Percentiles rank a stretch among this genome's conserved stretches.
These are phyloP conservation scores for Melipona bicolor DNA, from an alignment of 2,888 invertebrate genomes.

Conservation along the genomic window DNA sequence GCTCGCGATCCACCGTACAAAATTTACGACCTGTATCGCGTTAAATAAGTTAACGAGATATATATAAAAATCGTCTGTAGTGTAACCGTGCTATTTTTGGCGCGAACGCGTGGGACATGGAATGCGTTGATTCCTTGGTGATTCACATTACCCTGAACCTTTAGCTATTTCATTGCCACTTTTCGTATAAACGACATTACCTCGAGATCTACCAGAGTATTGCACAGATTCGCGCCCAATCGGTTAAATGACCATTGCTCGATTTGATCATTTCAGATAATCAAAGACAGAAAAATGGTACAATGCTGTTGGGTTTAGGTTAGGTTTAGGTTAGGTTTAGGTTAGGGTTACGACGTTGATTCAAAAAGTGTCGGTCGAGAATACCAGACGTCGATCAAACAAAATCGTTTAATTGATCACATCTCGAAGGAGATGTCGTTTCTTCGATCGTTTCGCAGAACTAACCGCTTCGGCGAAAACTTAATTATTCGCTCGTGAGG, in stretches of 20 bases:
- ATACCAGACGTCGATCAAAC: slow-evolving; percentile 14
- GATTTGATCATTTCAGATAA: not conserved
- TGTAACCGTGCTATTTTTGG: slow-evolving; percentile 66
- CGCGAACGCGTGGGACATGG: slow-evolving; percentile 62
- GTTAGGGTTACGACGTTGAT: not conserved
- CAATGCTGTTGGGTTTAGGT: too few relatives aligned
- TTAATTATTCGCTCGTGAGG: slow-evolving; percentile 25
- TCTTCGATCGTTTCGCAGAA: slow-evolving; percentile 42
- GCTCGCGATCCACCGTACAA: slow-evolving; percentile 33
- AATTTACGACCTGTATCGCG: slow-evolving; percentile 56
- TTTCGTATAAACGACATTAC: slow-evolving; percentile 34
- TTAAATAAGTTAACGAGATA: slow-evolving; percentile 56
- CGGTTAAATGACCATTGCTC: too few relatives aligned
- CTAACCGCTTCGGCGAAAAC: slow-evolving; percentile 39
- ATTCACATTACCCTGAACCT: slow-evolving; percentile 51
- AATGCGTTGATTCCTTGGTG: slow-evolving; percentile 52
- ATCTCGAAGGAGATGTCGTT: slow-evolving; percentile 17
- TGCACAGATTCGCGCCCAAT: not conserved
- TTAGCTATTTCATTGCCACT: slow-evolving; percentile 30
- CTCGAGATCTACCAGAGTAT: not conserved
- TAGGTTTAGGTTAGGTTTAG: too few relatives aligned
- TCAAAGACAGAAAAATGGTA: not conserved
- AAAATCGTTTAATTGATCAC: slow-evolving; percentile 42
- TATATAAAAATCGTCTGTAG: slow-evolving; percentile 47
- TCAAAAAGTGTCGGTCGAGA: not conserved